Conservation (phyloP, 2,797 vertebrate species). For the Salarias fasciatus region DNA sequence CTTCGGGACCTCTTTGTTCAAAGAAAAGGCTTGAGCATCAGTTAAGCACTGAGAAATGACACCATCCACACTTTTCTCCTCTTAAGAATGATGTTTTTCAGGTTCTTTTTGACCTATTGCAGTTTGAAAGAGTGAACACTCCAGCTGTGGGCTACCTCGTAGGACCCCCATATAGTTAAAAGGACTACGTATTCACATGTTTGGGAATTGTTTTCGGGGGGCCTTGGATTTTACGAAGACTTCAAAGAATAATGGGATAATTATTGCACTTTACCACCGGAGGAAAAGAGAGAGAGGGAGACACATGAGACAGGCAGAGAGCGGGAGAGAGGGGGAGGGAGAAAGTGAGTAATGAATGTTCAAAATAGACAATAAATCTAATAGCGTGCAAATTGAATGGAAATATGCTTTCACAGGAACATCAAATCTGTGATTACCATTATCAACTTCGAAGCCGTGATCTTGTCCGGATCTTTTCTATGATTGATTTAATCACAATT, state of each 20-base stretch:
- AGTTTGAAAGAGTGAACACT: slow-evolving; percentile 57
- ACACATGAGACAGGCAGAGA: slow-evolving; percentile 24
- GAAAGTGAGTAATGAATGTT: slow-evolving; percentile 61
- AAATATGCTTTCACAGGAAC: slow-evolving; percentile 68
- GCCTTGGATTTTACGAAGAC: slow-evolving; percentile 67
- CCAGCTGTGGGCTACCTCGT: slow-evolving; percentile 61
- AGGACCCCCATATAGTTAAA: slow-evolving; percentile 64
- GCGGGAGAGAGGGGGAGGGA: slow-evolving; percentile 23
- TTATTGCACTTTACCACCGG: slow-evolving; percentile 77
- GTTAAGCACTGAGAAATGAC: slow-evolving; percentile 43
- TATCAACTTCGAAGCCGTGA: slow-evolving; percentile 54
- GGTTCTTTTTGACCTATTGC: slow-evolving; percentile 61
- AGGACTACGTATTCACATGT: slow-evolving; percentile 60
- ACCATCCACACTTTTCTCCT: slow-evolving; percentile 21
- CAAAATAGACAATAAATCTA: slow-evolving; percentile 77
- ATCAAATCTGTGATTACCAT: slow-evolving; percentile 69
- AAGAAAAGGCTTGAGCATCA: slow-evolving; percentile 45
- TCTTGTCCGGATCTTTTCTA: slow-evolving; percentile 39
- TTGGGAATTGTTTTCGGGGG: slow-evolving; percentile 64
- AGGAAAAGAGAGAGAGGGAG: slow-evolving; percentile 52
- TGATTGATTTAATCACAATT: slow-evolving; percentile 47
- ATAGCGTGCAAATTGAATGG: slow-evolving; percentile 71
- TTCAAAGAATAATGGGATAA: slow-evolving; percentile 80
- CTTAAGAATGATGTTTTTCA: slow-evolving; percentile 48
- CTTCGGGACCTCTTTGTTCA: slow-evolving; percentile 49